A percentile compares a stretch with the other conserved stretches of the same genome.
Evolutionary conservation across 2,113 vertebrate genomes (phyloP).

Genomic region (Actenoides lindsayi): DNA sequence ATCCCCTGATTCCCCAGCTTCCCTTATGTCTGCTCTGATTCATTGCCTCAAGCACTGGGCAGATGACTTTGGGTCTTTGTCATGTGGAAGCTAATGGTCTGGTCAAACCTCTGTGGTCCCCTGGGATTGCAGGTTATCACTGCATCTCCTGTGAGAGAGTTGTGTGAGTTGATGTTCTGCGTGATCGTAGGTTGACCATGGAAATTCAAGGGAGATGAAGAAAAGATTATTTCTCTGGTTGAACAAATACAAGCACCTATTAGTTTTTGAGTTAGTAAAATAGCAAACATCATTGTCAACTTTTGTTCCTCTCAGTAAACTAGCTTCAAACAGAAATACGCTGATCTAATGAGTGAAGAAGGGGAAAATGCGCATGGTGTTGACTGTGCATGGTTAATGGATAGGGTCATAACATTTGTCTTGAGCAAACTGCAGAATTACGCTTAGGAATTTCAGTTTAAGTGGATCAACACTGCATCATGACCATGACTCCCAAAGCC

Average conservation of each 20-base stretch:
- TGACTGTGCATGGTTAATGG: background rate
- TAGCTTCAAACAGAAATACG: background rate
- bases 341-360: background rate
- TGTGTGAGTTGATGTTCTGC: background rate
- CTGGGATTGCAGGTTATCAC: background rate
- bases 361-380: background rate
- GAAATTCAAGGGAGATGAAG: background rate
- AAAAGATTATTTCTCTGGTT: background rate
- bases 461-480: background rate
- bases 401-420: background rate
- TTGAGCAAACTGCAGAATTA: background rate
- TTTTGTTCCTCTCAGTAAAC: background rate
- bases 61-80: background rate
- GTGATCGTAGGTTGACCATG: background rate
- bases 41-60: background rate
- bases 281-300: background rate
- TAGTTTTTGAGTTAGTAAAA: background rate
- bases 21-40: background rate
- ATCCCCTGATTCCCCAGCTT: background rate
- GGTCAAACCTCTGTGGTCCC: background rate
- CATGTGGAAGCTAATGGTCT: background rate
- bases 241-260: background rate
- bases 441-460: background rate
- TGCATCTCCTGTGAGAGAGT: background rate
- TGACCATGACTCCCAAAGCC: background rate